These are phyloP conservation scores for Rotaria macrura DNA, from an alignment of 2,888 invertebrate species.

Conservation along the genomic window DNA sequence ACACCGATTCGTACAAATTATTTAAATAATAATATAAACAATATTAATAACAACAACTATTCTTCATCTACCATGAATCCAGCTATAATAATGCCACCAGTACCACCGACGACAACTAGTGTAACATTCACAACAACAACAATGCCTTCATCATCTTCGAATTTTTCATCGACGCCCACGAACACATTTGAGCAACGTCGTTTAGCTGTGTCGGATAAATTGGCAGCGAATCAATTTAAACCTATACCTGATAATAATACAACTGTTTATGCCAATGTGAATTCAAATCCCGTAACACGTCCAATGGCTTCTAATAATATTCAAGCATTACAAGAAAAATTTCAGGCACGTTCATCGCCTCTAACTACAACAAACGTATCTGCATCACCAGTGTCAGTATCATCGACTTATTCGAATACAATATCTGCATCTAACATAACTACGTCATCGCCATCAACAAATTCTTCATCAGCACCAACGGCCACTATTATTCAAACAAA, in stretches of 20 bases:
- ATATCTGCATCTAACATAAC: background rate
- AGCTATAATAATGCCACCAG: background rate
- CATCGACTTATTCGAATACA: background rate
- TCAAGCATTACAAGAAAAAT: constrained; percentile 1
- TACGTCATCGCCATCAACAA: background rate
- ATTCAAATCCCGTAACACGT: background rate
- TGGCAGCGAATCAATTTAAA: background rate
- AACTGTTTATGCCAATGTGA: background rate
- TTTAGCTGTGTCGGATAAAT: background rate
- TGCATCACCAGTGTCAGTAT: background rate
- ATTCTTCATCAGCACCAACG: background rate
- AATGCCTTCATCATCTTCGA: background rate
- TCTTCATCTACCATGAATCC: background rate
- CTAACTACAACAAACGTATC: background rate
- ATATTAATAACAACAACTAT: background rate
- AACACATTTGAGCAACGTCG: background rate
- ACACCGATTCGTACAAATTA: constrained; percentile 5
- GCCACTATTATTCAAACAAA: background rate
- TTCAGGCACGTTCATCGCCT: background rate
- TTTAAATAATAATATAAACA: background rate
- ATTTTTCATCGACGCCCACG: no score
- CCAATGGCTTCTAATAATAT: background rate
- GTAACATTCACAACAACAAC: background rate
- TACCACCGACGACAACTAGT: background rate
- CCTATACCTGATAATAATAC: background rate